These are phyloP conservation scores for Chelonia mydas DNA, from an alignment of 2,797 vertebrate genomes.

Conservation along the genomic window DNA sequence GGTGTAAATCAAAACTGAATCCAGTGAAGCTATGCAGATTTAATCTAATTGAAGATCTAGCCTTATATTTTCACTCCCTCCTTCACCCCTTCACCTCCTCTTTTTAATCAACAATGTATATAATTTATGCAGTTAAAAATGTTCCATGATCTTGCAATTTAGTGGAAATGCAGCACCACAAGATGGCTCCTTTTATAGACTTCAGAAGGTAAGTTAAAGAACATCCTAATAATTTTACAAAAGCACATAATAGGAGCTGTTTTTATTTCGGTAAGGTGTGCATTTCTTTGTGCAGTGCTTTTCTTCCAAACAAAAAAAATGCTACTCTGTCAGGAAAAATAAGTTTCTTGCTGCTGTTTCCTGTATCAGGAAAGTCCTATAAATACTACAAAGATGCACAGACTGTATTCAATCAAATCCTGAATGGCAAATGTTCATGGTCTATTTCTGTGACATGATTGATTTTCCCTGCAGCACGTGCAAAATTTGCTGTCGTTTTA, in stretches of 20 bases:
- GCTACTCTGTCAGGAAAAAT: background rate
- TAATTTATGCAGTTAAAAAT: fast-evolving
- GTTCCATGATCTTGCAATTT: background rate
- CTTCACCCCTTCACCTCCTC: too few species aligned
- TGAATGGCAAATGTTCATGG: constrained; percentile 44
- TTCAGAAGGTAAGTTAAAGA: background rate
- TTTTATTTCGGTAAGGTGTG: background rate
- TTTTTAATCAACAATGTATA: background rate
- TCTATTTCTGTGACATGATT: constrained; percentile 40
- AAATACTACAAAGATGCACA: constrained; percentile 22
- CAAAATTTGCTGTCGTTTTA: constrained; percentile 29
- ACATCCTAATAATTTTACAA: background rate
- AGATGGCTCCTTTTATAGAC: background rate
- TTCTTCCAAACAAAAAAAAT: background rate
- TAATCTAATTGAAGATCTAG: fast-evolving
- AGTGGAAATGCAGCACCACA: background rate
- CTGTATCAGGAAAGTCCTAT: background rate
- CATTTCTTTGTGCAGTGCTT: background rate
- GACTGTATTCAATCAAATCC: constrained; percentile 3
- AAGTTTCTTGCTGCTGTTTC: background rate
- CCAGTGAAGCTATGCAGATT: fast-evolving
- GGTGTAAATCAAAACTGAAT: background rate
- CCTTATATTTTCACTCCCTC: fast-evolving
- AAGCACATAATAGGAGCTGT: background rate
- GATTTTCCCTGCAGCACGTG: background rate